phyloP scores from a whole-genome alignment of 2,888 invertebrate species.

The Nemotelus nigrinus region DNA sequence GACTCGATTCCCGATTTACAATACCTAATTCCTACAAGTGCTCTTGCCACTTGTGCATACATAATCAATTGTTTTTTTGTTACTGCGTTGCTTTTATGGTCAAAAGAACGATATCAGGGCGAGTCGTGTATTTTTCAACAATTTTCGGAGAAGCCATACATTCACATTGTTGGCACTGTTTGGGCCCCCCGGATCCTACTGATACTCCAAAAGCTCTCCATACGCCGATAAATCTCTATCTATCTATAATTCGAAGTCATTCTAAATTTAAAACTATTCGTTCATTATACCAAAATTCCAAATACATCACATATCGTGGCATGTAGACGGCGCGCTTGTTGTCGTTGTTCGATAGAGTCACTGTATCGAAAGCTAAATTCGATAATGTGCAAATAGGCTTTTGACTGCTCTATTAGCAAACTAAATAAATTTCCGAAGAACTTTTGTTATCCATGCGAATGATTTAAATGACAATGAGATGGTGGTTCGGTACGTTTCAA shows the following conservation, averaged over 20 bases:
- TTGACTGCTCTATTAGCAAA: constrained; percentile 14
- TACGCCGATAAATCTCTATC: too few relatives aligned
- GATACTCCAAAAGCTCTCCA: too few relatives aligned
- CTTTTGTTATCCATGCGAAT: constrained; percentile 1
- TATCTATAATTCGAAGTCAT: background rate
- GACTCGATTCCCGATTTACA: background rate
- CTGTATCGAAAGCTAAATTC: background rate
- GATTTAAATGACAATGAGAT: constrained; percentile 15
- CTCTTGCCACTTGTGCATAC: background rate
- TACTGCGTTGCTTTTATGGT: background rate
- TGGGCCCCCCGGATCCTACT: too few relatives aligned
- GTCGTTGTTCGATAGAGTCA: too few relatives aligned
- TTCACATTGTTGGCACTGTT: too few relatives aligned
- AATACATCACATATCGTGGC: background rate
- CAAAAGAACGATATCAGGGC: background rate
- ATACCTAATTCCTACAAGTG: background rate
- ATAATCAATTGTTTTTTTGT: background rate
- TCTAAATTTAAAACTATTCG: constrained; percentile 5
- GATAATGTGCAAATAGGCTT: background rate
- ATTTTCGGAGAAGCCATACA: background rate
- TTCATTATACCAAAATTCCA: background rate
- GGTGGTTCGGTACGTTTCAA: background rate
- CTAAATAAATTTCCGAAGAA: constrained; percentile 8
- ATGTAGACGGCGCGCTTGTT: too few relatives aligned
- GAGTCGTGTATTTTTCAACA: background rate